A percentile compares a stretch with the other conserved stretches of the same genome.
These are phyloP conservation scores for Aphelenchoides fujianensis DNA, from an alignment of 1,140 invertebrate species.

Conservation along the genomic window DNA sequence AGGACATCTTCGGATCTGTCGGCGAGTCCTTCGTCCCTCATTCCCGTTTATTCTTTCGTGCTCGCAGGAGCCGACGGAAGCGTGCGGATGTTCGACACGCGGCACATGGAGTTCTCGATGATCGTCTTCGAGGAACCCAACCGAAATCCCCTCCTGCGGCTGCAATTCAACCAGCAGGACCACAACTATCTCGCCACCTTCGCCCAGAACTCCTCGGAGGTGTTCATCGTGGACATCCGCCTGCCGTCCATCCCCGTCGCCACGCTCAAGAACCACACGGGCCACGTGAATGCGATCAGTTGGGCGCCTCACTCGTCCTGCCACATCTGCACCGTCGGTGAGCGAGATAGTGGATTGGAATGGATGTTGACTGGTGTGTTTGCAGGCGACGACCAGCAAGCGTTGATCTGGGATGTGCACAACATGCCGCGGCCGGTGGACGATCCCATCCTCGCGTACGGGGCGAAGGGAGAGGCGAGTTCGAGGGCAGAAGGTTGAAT, in stretches of 20 bases:
- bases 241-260: conserved; percentile 96
- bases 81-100: conserved; percentile 95
- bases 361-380: too few species aligned
- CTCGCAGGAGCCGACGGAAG: conserved; percentile 90
- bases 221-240: conserved; percentile 94
- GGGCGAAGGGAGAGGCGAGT: conserved; percentile 80
- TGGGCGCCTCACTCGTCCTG: conserved; percentile 96
- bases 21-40: too few species aligned
- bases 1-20: conserved; percentile 99
- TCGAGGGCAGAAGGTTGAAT: too few species aligned
- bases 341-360: too few species aligned
- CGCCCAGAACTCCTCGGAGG: conserved; percentile 94
- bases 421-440: conserved; percentile 53
- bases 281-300: conserved; percentile 96
- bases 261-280: conserved; percentile 90
- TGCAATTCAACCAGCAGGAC: conserved; percentile 99
- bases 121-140: conserved; percentile 98
- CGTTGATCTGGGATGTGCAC: conserved; percentile 97
- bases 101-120: conserved; percentile 96
- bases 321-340: conserved; percentile 60
- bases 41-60: too few species aligned
- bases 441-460: conserved; percentile 90
- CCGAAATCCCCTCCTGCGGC: conserved; percentile 85
- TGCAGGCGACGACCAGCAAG: conserved; percentile 78
- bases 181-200: conserved; percentile 97